Conservation (phyloP, 1,140 invertebrate species). For the Ceratina calcarata region DNA sequence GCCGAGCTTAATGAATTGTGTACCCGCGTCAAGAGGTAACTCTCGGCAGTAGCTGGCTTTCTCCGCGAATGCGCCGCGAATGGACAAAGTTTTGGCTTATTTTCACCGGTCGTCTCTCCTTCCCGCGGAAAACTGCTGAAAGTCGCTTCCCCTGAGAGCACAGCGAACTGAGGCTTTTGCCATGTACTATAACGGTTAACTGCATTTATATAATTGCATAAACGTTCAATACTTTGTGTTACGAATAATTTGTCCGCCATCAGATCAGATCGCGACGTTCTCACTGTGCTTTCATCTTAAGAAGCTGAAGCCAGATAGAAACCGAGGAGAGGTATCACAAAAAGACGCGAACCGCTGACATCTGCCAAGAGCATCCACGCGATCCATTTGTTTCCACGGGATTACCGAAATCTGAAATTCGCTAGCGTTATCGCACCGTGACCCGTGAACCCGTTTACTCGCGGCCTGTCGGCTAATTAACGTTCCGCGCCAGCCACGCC, state of each 20-base stretch:
- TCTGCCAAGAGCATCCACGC: slow-evolving; percentile 55
- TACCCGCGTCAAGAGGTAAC: slow-evolving; percentile 22
- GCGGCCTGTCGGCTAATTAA: slow-evolving; percentile 48
- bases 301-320: too few relatives aligned
- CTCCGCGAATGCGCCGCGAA: background rate
- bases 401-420: slow-evolving; percentile 57
- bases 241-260: too few relatives aligned
- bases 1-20: slow-evolving; percentile 41
- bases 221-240: too few relatives aligned
- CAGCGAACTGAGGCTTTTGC: too few relatives aligned
- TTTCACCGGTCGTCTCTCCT: background rate
- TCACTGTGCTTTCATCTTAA: too few relatives aligned
- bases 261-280: too few relatives aligned
- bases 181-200: too few relatives aligned
- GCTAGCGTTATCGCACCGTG: slow-evolving; percentile 45
- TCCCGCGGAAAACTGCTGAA: slow-evolving; percentile 1
- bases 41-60: background rate
- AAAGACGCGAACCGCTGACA: slow-evolving; percentile 52
- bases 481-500: slow-evolving; percentile 16
- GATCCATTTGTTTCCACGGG: slow-evolving; percentile 55
- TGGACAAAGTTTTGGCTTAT: slow-evolving; percentile 36
- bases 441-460: slow-evolving; percentile 33
- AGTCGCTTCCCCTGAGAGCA: background rate
- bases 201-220: too few relatives aligned
- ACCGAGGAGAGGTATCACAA: slow-evolving; percentile 9